These are phyloP conservation scores for Alces alces DNA, from an alignment of 2,113 vertebrate genomes.

Conservation along the genomic window DNA sequence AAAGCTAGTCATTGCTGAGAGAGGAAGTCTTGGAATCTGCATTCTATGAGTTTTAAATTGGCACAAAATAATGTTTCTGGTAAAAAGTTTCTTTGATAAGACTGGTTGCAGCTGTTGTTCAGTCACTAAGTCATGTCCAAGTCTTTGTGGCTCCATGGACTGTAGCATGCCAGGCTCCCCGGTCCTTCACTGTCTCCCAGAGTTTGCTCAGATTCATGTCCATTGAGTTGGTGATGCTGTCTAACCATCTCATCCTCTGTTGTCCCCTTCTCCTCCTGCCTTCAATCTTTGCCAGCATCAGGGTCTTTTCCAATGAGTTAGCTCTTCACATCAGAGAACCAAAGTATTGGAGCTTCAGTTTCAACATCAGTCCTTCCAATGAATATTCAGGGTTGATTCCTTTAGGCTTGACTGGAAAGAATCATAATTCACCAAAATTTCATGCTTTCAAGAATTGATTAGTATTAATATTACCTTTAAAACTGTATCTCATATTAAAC, in stretches of 20 bases:
- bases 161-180: background rate
- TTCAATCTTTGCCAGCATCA: background rate
- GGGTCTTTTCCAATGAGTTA: background rate
- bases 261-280: background rate
- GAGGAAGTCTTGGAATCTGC: background rate
- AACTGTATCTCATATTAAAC: background rate
- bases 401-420: background rate
- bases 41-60: background rate
- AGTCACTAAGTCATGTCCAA: background rate
- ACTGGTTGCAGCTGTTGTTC: background rate
- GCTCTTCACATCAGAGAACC: background rate
- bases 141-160: background rate
- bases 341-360: background rate
- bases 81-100: conserved; percentile 9
- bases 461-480: background rate
- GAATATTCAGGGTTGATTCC: background rate
- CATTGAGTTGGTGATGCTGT: background rate
- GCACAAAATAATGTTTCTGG: background rate
- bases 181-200: background rate
- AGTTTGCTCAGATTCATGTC: background rate
- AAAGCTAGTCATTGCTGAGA: background rate
- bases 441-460: background rate
- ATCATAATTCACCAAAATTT: background rate
- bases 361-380: background rate
- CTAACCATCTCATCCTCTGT: background rate